Evolutionary conservation across 2,888 invertebrate genomes (phyloP), one percentile per base, ranked within the genome.

Genomic region (Mythimna albipuncta): DNA sequence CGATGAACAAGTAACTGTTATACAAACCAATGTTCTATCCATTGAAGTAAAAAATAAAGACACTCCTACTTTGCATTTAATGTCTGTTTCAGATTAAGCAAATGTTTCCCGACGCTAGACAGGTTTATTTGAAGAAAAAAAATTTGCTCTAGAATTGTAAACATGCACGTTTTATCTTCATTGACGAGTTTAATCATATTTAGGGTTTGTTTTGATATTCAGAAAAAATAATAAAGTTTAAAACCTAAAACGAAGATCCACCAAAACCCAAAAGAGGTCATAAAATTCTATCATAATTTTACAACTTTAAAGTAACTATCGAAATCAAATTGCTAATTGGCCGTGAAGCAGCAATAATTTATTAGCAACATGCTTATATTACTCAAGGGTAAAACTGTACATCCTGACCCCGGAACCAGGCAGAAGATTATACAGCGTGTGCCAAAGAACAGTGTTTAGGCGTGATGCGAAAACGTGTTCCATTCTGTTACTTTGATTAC

Each of bases 1-100:
- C 83, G 64, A 69, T 81, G 83, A 66, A 79, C 86, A 76, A 65
- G 26, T 82, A 72, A 82, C 79, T 77, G 84, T 83, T 74, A 67
- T 47, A 55, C 62, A 67, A 68, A 52, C 64, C 35, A 70, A 81
- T 76, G 64, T 57, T 65, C 50, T 57, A 83, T 73, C 75, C 66
- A 73, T 76, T 41, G 26, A 41, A 50, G 71, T 63, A 83, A 67
- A 74, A 75, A 79, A 82, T 62, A 58, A 44, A 72, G 52, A 63
- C 59, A 81, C 63, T 50, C 41, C 44, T 64, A 66, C 32, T 67
- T 64, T 64, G 64, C 69, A 57, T 81, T 55, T 69, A 66, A 64
- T n/a, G 62, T 64, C 50, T 64, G 55, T 59, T 66, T 55, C 41
- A 64, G 32, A 64, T 64, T 72, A 62, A 54, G 26, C 63, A 64